phyloP scores from a whole-genome alignment of 2,888 invertebrate species.

The Hypolimnas misippus region DNA sequence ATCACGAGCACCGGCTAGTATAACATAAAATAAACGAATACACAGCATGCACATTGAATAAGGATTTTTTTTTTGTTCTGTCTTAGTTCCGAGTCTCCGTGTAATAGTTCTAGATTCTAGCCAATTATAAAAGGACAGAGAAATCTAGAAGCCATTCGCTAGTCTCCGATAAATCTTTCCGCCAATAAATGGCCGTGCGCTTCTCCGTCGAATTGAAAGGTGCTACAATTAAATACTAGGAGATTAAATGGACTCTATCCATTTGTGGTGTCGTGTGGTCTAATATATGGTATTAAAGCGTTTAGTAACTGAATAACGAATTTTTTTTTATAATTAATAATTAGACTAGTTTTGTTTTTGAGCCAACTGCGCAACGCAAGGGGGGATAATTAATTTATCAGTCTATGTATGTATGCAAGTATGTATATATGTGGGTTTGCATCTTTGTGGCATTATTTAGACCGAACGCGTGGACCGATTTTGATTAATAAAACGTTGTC shows the following conservation, averaged over 20 bases:
- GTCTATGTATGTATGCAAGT: too few relatives aligned
- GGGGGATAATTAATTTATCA: too few relatives aligned
- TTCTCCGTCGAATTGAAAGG: constrained; percentile 67
- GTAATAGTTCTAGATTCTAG: constrained; percentile 5
- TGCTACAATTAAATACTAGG: constrained; percentile 77
- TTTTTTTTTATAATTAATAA: too few relatives aligned
- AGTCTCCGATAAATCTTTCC: constrained; percentile 64
- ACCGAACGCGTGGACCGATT: too few relatives aligned
- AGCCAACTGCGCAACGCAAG: too few relatives aligned
- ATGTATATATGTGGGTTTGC: too few relatives aligned
- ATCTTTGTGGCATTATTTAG: too few relatives aligned
- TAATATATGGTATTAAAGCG: constrained; percentile 13
- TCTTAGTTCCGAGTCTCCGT: background rate
- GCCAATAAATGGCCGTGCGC: constrained; percentile 68
- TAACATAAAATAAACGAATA: background rate
- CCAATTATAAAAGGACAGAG: constrained; percentile 25
- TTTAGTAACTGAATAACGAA: background rate
- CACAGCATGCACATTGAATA: background rate
- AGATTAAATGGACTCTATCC: constrained; percentile 79
- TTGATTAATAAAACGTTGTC: too few relatives aligned
- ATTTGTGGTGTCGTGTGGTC: constrained; percentile 66
- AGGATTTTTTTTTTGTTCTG: background rate
- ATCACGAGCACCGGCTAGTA: too few relatives aligned
- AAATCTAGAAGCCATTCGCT: constrained; percentile 25
- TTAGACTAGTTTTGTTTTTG: too few relatives aligned